These are phyloP conservation scores for Pantherophis vulpinus DNA, from an alignment of 2,797 vertebrate genomes.

Conservation along the genomic window DNA sequence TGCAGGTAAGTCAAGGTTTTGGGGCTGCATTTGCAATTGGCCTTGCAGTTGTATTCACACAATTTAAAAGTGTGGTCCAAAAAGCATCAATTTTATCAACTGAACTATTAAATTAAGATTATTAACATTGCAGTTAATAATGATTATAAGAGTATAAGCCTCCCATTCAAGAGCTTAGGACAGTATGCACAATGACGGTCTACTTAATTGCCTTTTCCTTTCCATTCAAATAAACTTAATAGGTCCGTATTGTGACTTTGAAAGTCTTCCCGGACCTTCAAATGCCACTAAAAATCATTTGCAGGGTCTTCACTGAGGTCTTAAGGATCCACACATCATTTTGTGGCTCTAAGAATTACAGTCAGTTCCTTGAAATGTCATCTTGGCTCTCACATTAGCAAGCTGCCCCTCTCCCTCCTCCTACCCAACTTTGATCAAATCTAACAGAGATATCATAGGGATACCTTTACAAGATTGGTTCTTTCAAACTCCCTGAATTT, in stretches of 20 bases:
- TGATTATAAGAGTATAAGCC: not conserved
- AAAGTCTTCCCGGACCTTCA: not conserved
- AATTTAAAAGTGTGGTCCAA: not conserved
- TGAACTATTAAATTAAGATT: not conserved
- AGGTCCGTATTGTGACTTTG: not conserved
- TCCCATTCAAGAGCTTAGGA: not conserved
- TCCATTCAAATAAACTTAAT: not conserved
- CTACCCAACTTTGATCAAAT: not conserved
- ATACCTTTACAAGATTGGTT: not conserved
- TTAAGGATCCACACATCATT: not conserved
- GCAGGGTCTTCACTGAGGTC: not conserved
- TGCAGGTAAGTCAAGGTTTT: not conserved
- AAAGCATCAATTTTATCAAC: not conserved
- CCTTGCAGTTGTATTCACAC: not conserved
- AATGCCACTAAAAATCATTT: not conserved
- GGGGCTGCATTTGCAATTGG: not conserved
- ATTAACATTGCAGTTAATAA: not conserved
- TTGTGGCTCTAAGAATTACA: not conserved
- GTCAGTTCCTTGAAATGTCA: not conserved
- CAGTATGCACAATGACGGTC: not conserved
- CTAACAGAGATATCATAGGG: not conserved
- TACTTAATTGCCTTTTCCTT: not conserved
- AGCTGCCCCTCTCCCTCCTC: not conserved
- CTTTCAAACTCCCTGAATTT: not conserved
- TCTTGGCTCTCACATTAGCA: not conserved